Percentiles rank a stretch among this genome's conserved stretches.
Conservation (phyloP, 2,113 vertebrate species). For the Corythoichthys intestinalis region DNA sequence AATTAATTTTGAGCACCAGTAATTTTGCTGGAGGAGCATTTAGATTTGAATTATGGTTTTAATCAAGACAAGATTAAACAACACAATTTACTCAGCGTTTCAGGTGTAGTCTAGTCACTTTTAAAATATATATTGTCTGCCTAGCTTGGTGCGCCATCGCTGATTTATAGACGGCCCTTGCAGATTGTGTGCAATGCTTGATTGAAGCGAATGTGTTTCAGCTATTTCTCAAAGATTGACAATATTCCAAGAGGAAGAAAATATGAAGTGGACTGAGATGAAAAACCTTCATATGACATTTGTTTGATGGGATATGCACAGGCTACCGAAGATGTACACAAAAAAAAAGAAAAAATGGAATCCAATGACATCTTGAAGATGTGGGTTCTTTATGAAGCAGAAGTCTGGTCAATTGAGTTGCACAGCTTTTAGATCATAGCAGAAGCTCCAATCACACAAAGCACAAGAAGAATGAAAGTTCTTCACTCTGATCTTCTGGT, state of each 20-base stretch:
- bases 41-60: background rate
- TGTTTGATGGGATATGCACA: background rate
- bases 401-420: background rate
- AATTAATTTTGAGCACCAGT: background rate
- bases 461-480: background rate
- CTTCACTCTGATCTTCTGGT: background rate
- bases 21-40: background rate
- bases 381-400: background rate
- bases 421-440: background rate
- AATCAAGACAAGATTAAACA: background rate
- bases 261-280: background rate
- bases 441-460: background rate
- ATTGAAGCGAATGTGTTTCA: background rate
- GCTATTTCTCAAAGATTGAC: background rate
- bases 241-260: background rate
- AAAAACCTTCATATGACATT: background rate
- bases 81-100: background rate
- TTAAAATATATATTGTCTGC: background rate
- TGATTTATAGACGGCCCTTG: background rate
- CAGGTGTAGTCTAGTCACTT: background rate
- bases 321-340: background rate
- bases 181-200: background rate
- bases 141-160: background rate
- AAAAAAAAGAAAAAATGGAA: background rate
- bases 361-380: background rate